Evolutionary conservation across 2,888 invertebrate genomes (phyloP), one percentile per base, ranked within the genome.

Genomic region (Latrodectus elegans): DNA sequence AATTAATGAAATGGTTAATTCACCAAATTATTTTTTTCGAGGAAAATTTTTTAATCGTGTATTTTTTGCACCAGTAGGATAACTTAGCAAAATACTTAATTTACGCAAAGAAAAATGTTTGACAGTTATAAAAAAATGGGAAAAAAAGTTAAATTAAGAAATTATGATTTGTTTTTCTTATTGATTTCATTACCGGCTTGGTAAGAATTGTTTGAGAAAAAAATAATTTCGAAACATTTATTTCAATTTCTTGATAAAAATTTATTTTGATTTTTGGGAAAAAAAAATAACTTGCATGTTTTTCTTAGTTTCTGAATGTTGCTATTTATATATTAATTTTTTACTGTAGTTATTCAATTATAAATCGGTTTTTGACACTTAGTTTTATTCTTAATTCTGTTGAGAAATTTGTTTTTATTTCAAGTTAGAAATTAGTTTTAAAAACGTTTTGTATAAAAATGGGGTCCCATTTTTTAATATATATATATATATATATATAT

Each of bases 1-100:
- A 85, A 85, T 85, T 85, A 85, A 85, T 86, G 81, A 86, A 86
- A 81, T 75, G 86, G 76, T 74, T 86, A 86, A 81, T 86, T 86
- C 80, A 55, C 71, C 80, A 26, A 75, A 52, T 68, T 70, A 74
- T 85, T 85, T 76, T 80, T 15, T 8, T 22, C 15, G 6, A 60
- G n/a, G n/a, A 38, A 17, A 67, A 81, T 82, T 75, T 75, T 60
- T 38, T 77, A 11, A 0, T 26, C 52, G 38, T 38, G n/a, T 38
- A n/a, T 51, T 75, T 68, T 64, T 67, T 75, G 68, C 70, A 82
- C 70, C 75, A 60, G 67, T 74, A 75, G 75, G 60, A 82, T 75
- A 82, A 82, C 82, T 67, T 70, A 55, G 70, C 17, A 60, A 75
- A 82, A 68, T 75, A 82, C 82, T 82, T 82, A 82, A 82, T 82